Evolutionary conservation across 2,888 invertebrate genomes (phyloP).

Genomic region (Zygothrica quintamaculata): DNA sequence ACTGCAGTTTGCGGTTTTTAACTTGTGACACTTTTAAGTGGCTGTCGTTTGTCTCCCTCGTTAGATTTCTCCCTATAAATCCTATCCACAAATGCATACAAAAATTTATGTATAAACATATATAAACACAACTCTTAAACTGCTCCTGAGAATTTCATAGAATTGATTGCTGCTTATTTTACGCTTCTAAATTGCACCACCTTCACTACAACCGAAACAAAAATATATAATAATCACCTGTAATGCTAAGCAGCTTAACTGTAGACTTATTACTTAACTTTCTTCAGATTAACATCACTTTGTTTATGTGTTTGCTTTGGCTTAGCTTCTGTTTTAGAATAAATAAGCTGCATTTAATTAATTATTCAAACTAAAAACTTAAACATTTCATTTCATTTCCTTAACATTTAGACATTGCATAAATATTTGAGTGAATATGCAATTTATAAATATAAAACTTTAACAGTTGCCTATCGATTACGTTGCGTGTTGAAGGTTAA

Average conservation of each 20-base stretch:
- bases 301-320: too few relatives aligned
- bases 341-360: background rate
- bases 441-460: too few relatives aligned
- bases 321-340: too few relatives aligned
- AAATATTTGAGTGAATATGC: too few relatives aligned
- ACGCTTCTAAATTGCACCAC: slow-evolving; percentile 65
- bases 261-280: slow-evolving; percentile 9
- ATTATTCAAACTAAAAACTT: too few relatives aligned
- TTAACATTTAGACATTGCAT: too few relatives aligned
- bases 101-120: too few relatives aligned
- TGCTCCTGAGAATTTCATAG: slow-evolving; percentile 48
- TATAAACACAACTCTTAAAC: too few relatives aligned
- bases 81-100: slow-evolving; percentile 16
- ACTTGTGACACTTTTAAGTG: slow-evolving; percentile 80
- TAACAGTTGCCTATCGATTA: too few relatives aligned
- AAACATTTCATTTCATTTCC: too few relatives aligned
- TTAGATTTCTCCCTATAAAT: slow-evolving; percentile 31
- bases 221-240: slow-evolving; percentile 61
- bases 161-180: slow-evolving; percentile 65
- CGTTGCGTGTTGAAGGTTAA: too few relatives aligned
- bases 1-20: slow-evolving; percentile 77
- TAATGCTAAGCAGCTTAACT: slow-evolving; percentile 35
- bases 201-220: slow-evolving; percentile 4
- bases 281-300: background rate
- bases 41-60: slow-evolving; percentile 72